A percentile compares a stretch with the other conserved stretches of the same genome.
Conservation (phyloP, 2,113 vertebrate genomes). For the Meles meles region DNA sequence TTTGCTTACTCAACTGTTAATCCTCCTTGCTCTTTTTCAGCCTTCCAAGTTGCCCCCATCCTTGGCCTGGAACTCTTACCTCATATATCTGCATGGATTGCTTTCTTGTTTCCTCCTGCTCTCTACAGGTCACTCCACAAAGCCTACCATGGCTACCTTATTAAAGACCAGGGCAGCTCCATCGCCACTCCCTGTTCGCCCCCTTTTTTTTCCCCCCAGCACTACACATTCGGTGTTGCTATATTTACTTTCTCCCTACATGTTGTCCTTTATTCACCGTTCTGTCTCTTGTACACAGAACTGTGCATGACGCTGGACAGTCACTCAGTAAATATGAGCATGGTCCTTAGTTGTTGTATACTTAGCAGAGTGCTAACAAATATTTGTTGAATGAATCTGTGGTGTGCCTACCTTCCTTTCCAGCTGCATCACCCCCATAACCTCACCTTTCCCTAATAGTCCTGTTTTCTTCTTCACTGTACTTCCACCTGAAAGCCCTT, state of each 20-base stretch:
- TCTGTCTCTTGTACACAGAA: not conserved
- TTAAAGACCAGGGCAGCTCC: not conserved
- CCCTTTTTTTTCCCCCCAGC: not conserved
- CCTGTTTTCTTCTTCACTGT: not conserved
- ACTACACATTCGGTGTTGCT: not conserved
- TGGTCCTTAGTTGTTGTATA: not conserved
- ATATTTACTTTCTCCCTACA: not conserved
- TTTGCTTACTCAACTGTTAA: not conserved
- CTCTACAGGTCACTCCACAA: not conserved
- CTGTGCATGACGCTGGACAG: not conserved
- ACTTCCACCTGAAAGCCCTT: not conserved
- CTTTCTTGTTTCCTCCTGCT: not conserved
- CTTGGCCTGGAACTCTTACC: not conserved
- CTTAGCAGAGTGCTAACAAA: not conserved
- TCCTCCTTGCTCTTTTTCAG: not conserved
- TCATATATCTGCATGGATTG: not conserved
- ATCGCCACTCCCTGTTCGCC: not conserved
- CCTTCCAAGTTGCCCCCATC: not conserved
- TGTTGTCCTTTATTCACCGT: not conserved
- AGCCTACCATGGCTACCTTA: not conserved
- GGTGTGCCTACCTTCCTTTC: not conserved
- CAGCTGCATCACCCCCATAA: not conserved
- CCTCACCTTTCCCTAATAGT: not conserved
- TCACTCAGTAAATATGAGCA: not conserved
- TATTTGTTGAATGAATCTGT: not conserved